These are phyloP conservation scores for Danio aesculapii DNA, from an alignment of 2,797 vertebrate genomes.

Conservation along the genomic window DNA sequence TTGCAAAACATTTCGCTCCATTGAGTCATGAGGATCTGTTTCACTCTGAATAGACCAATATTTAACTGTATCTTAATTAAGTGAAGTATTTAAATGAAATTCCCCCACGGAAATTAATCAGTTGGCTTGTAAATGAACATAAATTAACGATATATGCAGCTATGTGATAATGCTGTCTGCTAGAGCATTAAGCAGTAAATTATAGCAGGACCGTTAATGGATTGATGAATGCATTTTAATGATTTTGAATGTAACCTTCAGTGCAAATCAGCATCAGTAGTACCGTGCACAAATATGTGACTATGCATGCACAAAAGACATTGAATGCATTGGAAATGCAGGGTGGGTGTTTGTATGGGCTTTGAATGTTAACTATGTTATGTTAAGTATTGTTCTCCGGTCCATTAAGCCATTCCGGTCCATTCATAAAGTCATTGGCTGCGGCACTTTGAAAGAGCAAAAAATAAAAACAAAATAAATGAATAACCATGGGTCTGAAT, in stretches of 20 bases:
- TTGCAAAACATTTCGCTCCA: background rate
- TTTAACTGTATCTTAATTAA: slow-evolving; percentile 14
- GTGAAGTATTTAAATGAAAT: slow-evolving; percentile 19
- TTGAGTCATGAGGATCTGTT: background rate
- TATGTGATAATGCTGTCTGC: background rate
- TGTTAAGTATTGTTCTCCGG: background rate
- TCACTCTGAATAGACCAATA: background rate
- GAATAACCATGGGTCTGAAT: too few species aligned
- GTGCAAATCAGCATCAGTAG: background rate
- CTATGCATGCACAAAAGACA: background rate
- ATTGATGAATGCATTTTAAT: background rate
- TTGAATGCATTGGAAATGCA: background rate
- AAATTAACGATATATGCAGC: background rate
- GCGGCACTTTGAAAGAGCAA: too few species aligned
- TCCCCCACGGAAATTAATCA: slow-evolving; percentile 22
- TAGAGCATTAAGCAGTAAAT: slow-evolving; percentile 23
- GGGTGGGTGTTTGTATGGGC: background rate
- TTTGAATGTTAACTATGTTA: background rate
- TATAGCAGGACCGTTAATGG: slow-evolving; percentile 4
- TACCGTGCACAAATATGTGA: background rate
- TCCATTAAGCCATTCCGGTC: too few species aligned
- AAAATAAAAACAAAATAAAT: too few species aligned
- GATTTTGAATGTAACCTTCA: background rate
- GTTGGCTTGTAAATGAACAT: slow-evolving; percentile 8
- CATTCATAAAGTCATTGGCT: too few species aligned